Percentiles rank a stretch among this genome's conserved stretches.
phyloP scores from a whole-genome alignment of 2,797 vertebrate species.

The Darevskia nairensis region DNA sequence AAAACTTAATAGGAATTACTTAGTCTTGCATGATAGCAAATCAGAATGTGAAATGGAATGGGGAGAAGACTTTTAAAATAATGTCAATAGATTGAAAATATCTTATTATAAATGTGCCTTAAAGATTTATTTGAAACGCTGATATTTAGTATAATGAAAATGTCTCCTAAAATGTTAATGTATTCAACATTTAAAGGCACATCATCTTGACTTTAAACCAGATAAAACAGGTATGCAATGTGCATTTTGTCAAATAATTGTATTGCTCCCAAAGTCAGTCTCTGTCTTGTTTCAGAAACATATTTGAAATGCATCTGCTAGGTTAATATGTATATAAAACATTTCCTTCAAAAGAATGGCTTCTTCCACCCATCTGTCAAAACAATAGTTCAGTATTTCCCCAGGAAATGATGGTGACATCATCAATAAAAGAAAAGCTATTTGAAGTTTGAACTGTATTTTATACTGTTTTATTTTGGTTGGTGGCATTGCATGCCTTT shows the following conservation, averaged over 20 bases:
- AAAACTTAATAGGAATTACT: conserved; percentile 11
- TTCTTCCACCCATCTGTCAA: conserved; percentile 17
- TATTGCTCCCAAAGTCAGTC: neutral
- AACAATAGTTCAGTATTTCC: conserved; percentile 21
- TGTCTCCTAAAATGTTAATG: conserved; percentile 17
- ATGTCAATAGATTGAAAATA: conserved; percentile 41
- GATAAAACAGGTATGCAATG: conserved; percentile 12
- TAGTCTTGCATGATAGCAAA: neutral
- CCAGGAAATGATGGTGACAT: conserved; percentile 30
- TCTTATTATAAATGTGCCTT: neutral
- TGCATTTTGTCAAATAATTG: conserved; percentile 5
- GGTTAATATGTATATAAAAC: conserved; percentile 22
- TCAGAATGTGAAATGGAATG: neutral
- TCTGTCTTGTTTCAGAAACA: neutral
- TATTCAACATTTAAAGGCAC: conserved; percentile 23
- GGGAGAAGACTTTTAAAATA: conserved; percentile 24
- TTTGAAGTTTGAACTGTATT: no score
- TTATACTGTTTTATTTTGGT: no score
- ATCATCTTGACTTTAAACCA: conserved; percentile 16
- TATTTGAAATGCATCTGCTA: neutral
- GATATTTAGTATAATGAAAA: conserved; percentile 1
- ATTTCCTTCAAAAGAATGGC: neutral
- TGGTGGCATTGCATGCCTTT: no score
- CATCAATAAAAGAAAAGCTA: conserved; percentile 15
- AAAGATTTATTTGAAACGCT: conserved; percentile 13